Evolutionary conservation across 2,113 vertebrate genomes (phyloP).

Genomic region (Gasterosteus aculeatus): DNA sequence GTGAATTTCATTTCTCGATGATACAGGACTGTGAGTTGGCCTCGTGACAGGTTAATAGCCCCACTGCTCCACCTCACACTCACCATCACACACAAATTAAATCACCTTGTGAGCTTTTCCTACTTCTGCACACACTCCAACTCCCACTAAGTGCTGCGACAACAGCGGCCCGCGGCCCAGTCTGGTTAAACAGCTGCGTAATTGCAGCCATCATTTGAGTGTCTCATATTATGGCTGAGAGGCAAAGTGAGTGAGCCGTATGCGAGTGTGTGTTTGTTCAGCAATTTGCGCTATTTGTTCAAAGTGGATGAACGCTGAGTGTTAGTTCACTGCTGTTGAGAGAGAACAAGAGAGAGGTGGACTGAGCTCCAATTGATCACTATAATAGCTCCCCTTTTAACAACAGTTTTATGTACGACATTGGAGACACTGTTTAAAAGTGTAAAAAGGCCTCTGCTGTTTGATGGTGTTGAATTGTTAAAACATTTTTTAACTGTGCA

Average conservation of each 20-base stretch:
- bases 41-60: background rate
- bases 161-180: slow-evolving; percentile 21
- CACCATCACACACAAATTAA: slow-evolving; percentile 30
- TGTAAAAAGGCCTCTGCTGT: background rate
- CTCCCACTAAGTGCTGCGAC: slow-evolving; percentile 42
- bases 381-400: slow-evolving; percentile 37
- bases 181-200: slow-evolving; percentile 58
- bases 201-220: slow-evolving; percentile 53
- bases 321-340: slow-evolving; percentile 33
- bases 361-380: slow-evolving; percentile 5
- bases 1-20: background rate
- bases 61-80: background rate
- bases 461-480: background rate
- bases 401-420: slow-evolving; percentile 16
- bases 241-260: slow-evolving; percentile 12
- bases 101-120: slow-evolving; percentile 25
- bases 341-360: slow-evolving; percentile 18
- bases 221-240: slow-evolving; percentile 54
- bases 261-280: slow-evolving; percentile 46
- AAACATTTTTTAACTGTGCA: background rate
- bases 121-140: slow-evolving; percentile 15
- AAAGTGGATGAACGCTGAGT: slow-evolving; percentile 50
- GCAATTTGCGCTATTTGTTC: slow-evolving; percentile 24
- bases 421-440: background rate
- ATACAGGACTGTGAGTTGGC: background rate